These are phyloP conservation scores for Aphidius gifuensis DNA, from an alignment of 1,140 invertebrate species.

Conservation along the genomic window DNA sequence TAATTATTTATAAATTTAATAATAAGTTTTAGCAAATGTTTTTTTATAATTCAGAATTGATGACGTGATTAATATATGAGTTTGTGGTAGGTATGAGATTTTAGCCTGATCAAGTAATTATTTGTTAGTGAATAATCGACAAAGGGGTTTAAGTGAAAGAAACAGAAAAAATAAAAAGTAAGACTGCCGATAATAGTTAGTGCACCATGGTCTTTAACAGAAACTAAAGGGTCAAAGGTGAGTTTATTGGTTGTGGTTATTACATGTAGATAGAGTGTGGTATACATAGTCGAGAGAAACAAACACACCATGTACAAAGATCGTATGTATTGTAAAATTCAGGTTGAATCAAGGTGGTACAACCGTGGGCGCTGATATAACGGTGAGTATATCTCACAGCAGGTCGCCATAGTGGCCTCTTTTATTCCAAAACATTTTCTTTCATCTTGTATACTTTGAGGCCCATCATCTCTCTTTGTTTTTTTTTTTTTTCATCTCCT, in stretches of 20 bases:
- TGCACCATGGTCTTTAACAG: neutral
- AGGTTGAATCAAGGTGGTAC: constrained; percentile 42
- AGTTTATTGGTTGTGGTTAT: neutral
- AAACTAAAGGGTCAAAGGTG: constrained; percentile 15
- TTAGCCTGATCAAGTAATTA: constrained; percentile 1
- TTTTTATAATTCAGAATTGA: too few relatives aligned
- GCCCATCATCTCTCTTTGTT: too few relatives aligned
- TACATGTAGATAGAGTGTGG: too few relatives aligned
- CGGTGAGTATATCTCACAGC: constrained; percentile 39
- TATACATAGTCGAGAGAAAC: neutral
- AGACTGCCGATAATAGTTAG: constrained; percentile 14
- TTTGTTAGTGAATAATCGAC: constrained; percentile 13
- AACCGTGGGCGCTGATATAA: constrained; percentile 48
- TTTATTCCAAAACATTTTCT: constrained; percentile 32
- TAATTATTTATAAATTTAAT: too few relatives aligned
- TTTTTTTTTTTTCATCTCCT: too few relatives aligned
- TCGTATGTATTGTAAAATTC: constrained; percentile 29
- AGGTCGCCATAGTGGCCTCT: constrained; percentile 43
- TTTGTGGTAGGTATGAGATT: neutral
- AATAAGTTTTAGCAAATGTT: too few relatives aligned
- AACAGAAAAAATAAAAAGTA: neutral
- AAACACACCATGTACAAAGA: neutral
- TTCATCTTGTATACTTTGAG: constrained; percentile 1
- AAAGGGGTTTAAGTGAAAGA: neutral
- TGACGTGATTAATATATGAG: too few relatives aligned